These are phyloP conservation scores for Propithecus deckenii DNA, from an alignment of 2,797 vertebrate genomes.

Conservation along the genomic window DNA sequence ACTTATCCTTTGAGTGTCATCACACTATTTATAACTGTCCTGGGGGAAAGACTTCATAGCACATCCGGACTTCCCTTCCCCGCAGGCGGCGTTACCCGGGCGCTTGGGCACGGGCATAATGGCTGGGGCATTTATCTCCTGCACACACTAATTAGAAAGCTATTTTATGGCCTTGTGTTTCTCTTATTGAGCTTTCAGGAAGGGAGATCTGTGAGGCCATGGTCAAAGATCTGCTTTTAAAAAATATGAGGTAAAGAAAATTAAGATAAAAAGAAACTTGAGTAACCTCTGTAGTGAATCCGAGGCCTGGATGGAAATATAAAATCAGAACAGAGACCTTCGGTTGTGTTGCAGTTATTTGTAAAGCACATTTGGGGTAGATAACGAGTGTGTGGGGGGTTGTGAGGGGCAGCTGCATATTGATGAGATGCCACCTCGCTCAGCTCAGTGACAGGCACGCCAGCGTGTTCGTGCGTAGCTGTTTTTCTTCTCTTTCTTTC, in stretches of 20 bases:
- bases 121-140: not conserved
- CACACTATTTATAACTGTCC: slow-evolving; percentile 58
- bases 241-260: not conserved
- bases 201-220: not conserved
- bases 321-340: not conserved
- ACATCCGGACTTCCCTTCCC: slow-evolving; percentile 33
- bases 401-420: not conserved
- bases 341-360: not conserved
- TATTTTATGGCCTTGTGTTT: not conserved
- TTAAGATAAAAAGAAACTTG: not conserved
- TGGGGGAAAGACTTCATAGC: not conserved
- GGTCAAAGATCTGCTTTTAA: not conserved
- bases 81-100: not conserved
- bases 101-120: not conserved
- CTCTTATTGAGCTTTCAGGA: not conserved
- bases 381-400: not conserved
- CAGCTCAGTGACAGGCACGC: slow-evolving; percentile 3
- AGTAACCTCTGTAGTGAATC: not conserved
- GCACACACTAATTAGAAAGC: not conserved
- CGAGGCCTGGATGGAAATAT: not conserved
- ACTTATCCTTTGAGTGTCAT: not conserved
- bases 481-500: slow-evolving; percentile 56
- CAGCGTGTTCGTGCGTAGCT: not conserved
- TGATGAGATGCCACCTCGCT: not conserved
- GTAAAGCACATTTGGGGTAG: not conserved